Percentiles rank a stretch among this genome's conserved stretches.
phyloP scores from a whole-genome alignment of 2,797 vertebrate genomes.

The Gymnocypris eckloni region DNA sequence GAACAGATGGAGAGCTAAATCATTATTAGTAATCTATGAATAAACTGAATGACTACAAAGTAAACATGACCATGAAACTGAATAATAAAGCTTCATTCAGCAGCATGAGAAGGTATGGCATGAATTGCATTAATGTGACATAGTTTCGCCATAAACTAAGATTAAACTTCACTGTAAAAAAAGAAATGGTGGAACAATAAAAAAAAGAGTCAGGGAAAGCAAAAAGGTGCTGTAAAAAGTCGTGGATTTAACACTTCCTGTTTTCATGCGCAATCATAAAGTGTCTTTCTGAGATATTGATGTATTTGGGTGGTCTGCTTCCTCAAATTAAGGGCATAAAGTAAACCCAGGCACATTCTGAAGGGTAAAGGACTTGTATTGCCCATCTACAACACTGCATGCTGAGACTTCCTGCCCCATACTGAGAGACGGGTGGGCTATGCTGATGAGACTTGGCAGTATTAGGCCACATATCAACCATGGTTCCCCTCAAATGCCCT shows the following conservation, averaged over 20 bases:
- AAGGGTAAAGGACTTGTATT: conserved; percentile 33
- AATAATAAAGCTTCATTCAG: conserved; percentile 2
- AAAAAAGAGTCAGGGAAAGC: not conserved
- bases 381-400: conserved; percentile 23
- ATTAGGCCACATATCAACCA: conserved; percentile 50
- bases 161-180: not conserved
- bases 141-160: not conserved
- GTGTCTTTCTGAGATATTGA: conserved; percentile 31
- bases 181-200: not conserved
- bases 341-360: conserved; percentile 36
- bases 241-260: not conserved
- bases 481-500: conserved; percentile 41
- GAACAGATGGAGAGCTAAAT: conserved; percentile 29
- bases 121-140: not conserved
- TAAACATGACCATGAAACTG: conserved; percentile 36
- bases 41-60: conserved; percentile 35
- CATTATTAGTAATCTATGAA: conserved; percentile 36
- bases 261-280: not conserved
- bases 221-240: not conserved
- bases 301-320: conserved; percentile 15
- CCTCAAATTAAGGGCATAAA: conserved; percentile 45
- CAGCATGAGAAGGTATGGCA: not conserved
- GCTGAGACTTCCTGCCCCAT: conserved; percentile 43
- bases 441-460: conserved; percentile 54
- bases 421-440: conserved; percentile 20